phyloP scores from a whole-genome alignment of 2,888 invertebrate species.

The Acrocyrtus sp. region DNA sequence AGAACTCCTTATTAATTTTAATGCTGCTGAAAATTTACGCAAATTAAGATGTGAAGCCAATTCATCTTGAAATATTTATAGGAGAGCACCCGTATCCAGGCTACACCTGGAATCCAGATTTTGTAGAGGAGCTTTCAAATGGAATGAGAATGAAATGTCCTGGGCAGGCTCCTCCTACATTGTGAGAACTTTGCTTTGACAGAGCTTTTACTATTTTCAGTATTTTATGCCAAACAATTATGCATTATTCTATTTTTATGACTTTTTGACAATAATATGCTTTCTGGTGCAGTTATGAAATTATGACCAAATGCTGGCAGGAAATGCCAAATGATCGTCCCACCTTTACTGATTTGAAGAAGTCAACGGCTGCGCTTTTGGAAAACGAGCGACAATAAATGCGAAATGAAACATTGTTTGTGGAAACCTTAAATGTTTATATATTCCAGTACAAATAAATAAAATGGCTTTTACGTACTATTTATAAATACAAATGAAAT shows the following conservation, averaged over 20 bases:
- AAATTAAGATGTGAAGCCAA: too few species aligned
- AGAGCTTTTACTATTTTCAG: background rate
- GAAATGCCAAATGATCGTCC: background rate
- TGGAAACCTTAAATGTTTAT: too few species aligned
- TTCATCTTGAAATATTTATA: background rate
- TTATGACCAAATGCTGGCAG: background rate
- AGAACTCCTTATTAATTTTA: background rate
- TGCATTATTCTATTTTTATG: too few species aligned
- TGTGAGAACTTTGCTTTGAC: too few species aligned
- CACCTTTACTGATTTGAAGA: background rate
- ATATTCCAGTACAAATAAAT: too few species aligned
- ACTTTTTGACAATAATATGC: background rate
- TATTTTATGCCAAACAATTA: background rate
- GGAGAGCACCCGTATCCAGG: constrained; percentile 1
- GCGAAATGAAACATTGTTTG: too few species aligned
- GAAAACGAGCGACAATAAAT: too few species aligned
- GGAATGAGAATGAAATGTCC: background rate
- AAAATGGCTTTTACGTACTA: too few species aligned
- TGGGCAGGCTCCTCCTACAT: background rate
- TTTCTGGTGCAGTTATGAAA: background rate
- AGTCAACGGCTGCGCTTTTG: too few species aligned
- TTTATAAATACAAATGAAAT: too few species aligned
- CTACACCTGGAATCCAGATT: background rate
- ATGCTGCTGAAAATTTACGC: too few species aligned
- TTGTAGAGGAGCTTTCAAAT: background rate